Evolutionary conservation across 2,113 vertebrate species (phyloP).

Genomic region (Gorilla gorilla): DNA sequence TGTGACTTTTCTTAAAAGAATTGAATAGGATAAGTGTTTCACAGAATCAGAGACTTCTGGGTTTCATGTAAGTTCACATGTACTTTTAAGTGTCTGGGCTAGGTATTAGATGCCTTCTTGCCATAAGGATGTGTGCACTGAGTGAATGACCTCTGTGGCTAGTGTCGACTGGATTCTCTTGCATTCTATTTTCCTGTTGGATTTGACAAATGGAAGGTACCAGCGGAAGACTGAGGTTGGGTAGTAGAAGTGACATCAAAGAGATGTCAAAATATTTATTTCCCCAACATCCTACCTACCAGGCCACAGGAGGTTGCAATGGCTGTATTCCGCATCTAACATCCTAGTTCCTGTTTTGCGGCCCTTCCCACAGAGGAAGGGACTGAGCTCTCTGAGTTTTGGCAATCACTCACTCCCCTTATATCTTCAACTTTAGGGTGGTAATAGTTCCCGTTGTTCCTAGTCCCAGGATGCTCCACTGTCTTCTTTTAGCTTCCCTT

Average conservation of each 20-base stretch:
- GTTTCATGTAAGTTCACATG: background rate
- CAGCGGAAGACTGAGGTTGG: background rate
- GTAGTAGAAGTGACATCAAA: background rate
- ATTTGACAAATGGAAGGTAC: background rate
- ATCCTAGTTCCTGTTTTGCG: background rate
- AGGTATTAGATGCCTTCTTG: background rate
- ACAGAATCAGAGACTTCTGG: background rate
- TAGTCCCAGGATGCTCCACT: background rate
- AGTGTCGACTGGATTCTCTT: background rate
- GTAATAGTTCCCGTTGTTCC: background rate
- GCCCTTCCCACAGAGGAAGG: background rate
- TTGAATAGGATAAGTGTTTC: background rate
- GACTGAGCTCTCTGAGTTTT: background rate
- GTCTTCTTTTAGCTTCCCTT: background rate
- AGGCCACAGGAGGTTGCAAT: background rate
- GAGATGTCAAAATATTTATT: background rate
- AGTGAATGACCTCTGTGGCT: background rate
- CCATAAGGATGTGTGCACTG: background rate
- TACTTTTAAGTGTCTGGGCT: background rate
- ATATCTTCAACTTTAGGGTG: background rate
- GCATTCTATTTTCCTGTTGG: background rate
- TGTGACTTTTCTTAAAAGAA: slow-evolving; percentile 20
- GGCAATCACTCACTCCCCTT: background rate
- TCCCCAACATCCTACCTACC: background rate
- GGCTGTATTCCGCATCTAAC: background rate